Base-by-base conservation (phyloP, 2,888 invertebrate species). In the Diarsia rubi region DNA sequence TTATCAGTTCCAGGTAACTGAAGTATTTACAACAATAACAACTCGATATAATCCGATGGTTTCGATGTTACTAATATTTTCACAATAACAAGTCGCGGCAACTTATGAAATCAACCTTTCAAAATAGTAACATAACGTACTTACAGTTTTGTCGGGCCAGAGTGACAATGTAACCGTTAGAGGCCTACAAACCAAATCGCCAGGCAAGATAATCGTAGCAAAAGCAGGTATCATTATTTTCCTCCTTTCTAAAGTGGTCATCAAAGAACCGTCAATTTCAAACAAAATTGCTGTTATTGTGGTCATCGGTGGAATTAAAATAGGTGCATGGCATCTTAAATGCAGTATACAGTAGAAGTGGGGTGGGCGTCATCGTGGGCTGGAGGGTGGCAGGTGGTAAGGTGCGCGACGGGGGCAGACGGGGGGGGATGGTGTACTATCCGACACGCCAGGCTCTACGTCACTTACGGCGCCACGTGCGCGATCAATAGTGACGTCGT, bases 401-500 rank as follows among this genome's bases (percentile, higher is more conserved):
- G 82, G 78, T 75, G 78, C 74, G 82, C 83, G 68, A 75, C 69
- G 86, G 83, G 90, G 88, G 84, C 85, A 85, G 88, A 82, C 87
- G 82, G 88, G 86, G 86, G 86, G 57, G 42, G 57, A 45, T 88
- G 92, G 93, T 89, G 92, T 94, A 94, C 93, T 94, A 95, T 90
- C 91, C 92, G 91, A 88, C 90, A 91, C 90, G 91, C 91, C 92
- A 89, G 90, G 86, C 90, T 89, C 95, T 96, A 96, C 96, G 96
- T 96, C 95, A 96, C 92, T 94, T 91, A 94, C 94, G 95, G 95
- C 94, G 95, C 95, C 94, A 96, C 95, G 95, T 95, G 96, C 93
- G 75, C 94, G 95, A 96, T 96, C 96, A 94, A 96, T 96, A 96
- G 91, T 96, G 96, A 96, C 96, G 96, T 96, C 92, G 94, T 91